These are phyloP conservation scores for Aratinga solstitialis DNA, from an alignment of 2,797 vertebrate genomes.

Conservation along the genomic window DNA sequence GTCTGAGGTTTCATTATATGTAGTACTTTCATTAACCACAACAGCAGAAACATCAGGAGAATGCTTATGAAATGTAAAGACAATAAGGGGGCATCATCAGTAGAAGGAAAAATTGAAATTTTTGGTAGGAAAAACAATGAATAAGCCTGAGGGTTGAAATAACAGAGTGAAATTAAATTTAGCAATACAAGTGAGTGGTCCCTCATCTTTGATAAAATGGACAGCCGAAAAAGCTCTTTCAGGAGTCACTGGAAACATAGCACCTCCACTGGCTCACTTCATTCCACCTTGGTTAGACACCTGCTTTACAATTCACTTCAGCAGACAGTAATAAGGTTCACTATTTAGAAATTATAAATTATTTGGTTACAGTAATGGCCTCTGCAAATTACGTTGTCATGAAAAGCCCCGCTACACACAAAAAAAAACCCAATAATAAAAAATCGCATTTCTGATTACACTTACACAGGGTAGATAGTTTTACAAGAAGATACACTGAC, in stretches of 20 bases:
- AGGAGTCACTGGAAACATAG: not conserved
- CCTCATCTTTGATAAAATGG: not conserved
- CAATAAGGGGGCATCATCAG: not conserved
- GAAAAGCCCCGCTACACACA: not conserved
- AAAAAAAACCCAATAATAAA: not conserved
- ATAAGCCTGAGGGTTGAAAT: not conserved
- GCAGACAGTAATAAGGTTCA: not conserved
- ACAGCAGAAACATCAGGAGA: not conserved
- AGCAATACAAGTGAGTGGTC: not conserved
- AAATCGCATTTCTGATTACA: not conserved
- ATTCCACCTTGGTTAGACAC: not conserved
- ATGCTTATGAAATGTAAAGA: not conserved
- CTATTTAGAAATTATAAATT: not conserved
- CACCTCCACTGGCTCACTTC: not conserved
- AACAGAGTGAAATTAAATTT: not conserved
- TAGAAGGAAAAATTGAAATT: not conserved
- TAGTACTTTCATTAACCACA: not conserved
- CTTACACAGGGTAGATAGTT: not conserved
- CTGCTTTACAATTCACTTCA: not conserved
- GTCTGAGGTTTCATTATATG: not conserved
- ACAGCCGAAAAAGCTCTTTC: not conserved
- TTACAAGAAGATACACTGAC: not conserved
- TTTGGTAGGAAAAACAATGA: not conserved
- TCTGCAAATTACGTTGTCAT: not conserved
- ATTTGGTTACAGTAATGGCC: not conserved